phyloP scores from a whole-genome alignment of 2,888 invertebrate species.

The Diarsia rubi region DNA sequence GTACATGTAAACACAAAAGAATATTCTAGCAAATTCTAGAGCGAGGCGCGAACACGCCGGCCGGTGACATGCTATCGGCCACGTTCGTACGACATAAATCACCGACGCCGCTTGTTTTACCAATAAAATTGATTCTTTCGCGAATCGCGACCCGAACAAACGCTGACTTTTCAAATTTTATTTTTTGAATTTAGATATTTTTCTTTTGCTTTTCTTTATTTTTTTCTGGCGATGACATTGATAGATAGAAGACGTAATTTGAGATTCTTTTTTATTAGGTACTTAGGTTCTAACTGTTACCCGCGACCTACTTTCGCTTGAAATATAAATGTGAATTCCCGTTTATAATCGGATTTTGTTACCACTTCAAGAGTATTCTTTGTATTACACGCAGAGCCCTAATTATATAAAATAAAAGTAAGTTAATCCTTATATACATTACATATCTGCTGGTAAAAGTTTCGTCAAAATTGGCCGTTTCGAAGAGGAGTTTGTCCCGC shows the following conservation, averaged over 20 bases:
- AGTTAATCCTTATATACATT: too few relatives aligned
- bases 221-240: conserved; percentile 53
- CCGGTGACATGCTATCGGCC: conserved; percentile 88
- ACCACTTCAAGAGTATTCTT: too few relatives aligned
- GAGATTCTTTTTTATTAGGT: background rate
- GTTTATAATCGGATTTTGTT: too few relatives aligned
- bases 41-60: conserved; percentile 83
- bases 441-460: too few relatives aligned
- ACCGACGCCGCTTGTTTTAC: conserved; percentile 87
- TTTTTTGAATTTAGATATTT: conserved; percentile 63
- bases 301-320: too few relatives aligned
- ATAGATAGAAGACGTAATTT: conserved; percentile 51
- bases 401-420: too few relatives aligned
- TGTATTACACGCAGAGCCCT: too few relatives aligned
- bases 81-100: conserved; percentile 88
- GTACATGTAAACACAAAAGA: conserved; percentile 84
- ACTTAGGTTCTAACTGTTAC: too few relatives aligned
- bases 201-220: conserved; percentile 39
- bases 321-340: too few relatives aligned
- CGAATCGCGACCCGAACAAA: conserved; percentile 76
- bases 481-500: too few relatives aligned
- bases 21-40: conserved; percentile 87
- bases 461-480: too few relatives aligned
- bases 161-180: conserved; percentile 69
- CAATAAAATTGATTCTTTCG: conserved; percentile 89